A percentile compares a stretch with the other conserved stretches of the same genome.
Conservation (phyloP, 2,797 vertebrate species). For the Xiphophorus birchmanni region DNA sequence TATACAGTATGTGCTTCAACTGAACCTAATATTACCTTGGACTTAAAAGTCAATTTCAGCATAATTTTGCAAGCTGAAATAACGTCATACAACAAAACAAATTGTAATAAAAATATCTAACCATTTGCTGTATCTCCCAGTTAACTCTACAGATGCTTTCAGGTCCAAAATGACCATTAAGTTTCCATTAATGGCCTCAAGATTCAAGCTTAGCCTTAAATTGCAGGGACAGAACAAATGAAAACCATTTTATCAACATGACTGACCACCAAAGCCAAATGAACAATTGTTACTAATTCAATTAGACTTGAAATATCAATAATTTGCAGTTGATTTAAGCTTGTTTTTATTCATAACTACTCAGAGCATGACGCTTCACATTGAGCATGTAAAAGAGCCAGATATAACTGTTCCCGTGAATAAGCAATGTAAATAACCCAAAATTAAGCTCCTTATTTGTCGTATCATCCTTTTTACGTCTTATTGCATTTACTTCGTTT, state of each 20-base stretch:
- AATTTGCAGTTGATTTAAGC: neutral
- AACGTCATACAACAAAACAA: neutral
- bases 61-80: neutral
- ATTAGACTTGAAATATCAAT: neutral
- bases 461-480: too few relatives aligned
- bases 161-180: neutral
- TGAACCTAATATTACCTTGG: neutral
- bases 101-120: neutral
- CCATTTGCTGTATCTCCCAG: neutral
- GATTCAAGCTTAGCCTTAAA: neutral
- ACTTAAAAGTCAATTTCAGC: neutral
- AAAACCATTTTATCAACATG: neutral
- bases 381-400: neutral
- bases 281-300: neutral
- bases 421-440: too few relatives aligned
- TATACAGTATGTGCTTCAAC: neutral
- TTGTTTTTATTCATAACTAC: neutral
- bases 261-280: neutral
- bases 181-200: neutral
- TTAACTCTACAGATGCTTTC: neutral
- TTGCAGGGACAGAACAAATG: neutral
- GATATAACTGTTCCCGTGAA: neutral
- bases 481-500: too few relatives aligned
- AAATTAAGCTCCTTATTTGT: too few relatives aligned
- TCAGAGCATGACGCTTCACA: neutral